Conservation (phyloP, 2,888 invertebrate species). For the Dyspetes luteomarginatus region DNA sequence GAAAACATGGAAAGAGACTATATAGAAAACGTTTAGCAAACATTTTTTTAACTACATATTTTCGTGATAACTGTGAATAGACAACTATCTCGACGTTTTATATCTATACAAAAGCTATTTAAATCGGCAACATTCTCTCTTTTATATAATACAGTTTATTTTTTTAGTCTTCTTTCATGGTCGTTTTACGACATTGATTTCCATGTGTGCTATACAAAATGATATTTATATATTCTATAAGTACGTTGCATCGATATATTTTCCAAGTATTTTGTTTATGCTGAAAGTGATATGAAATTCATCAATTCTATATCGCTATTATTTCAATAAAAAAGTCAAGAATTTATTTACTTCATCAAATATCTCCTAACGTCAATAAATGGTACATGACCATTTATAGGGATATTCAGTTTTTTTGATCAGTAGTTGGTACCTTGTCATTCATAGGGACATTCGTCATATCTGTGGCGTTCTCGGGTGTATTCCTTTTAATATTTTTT, state of each 20-base stretch:
- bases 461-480: no score
- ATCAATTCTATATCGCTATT: neutral
- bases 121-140: constrained; percentile 23
- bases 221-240: constrained; percentile 3
- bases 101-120: constrained; percentile 40
- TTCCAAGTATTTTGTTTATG: neutral
- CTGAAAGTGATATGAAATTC: neutral
- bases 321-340: neutral
- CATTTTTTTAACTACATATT: constrained; percentile 16
- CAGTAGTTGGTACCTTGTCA: no score
- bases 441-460: no score
- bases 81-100: constrained; percentile 60
- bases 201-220: constrained; percentile 19
- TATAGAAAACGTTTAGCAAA: constrained; percentile 14
- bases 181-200: constrained; percentile 34
- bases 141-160: no score
- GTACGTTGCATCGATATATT: neutral
- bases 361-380: no score
- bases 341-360: neutral
- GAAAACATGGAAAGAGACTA: neutral
- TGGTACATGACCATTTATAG: no score
- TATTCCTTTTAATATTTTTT: no score
- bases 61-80: constrained; percentile 53
- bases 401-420: no score
- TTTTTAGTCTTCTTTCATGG: constrained; percentile 16